Evolutionary conservation across 2,113 vertebrate genomes (phyloP).

Genomic region (Bostrychus sinensis): DNA sequence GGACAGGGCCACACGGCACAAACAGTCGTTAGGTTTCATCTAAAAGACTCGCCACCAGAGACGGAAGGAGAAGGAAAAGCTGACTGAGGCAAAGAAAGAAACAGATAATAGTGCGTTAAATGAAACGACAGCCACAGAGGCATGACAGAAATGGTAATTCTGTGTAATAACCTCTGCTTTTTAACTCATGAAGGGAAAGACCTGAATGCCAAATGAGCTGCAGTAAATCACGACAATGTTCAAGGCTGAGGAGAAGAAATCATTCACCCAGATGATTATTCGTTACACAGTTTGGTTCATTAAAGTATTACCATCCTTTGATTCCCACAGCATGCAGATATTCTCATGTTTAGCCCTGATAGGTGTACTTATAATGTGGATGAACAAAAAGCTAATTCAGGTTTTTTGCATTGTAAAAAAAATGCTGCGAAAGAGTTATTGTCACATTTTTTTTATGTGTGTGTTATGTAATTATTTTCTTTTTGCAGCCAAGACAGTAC

Average conservation of each 20-base stretch:
- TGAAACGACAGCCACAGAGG: constrained; percentile 3
- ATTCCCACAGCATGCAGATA: background rate
- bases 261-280: background rate
- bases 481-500: no score
- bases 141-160: constrained; percentile 37
- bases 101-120: constrained; percentile 10
- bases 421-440: no score
- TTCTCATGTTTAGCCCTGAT: background rate
- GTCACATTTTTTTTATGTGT: no score
- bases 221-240: constrained; percentile 8
- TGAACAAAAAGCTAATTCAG: no score
- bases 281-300: background rate
- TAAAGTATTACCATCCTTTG: background rate
- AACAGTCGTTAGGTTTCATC: constrained; percentile 27
- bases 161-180: constrained; percentile 24
- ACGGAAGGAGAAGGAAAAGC: constrained; percentile 16
- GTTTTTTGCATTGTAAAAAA: no score
- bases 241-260: background rate
- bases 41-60: constrained; percentile 32
- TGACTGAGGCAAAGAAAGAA: constrained; percentile 8
- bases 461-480: no score
- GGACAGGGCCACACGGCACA: constrained; percentile 13
- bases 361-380: no score
- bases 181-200: constrained; percentile 11
- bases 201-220: constrained; percentile 19